A percentile compares a stretch with the other conserved stretches of the same genome.
phyloP scores from a whole-genome alignment of 2,797 vertebrate species.

The Pitangus sulphuratus region DNA sequence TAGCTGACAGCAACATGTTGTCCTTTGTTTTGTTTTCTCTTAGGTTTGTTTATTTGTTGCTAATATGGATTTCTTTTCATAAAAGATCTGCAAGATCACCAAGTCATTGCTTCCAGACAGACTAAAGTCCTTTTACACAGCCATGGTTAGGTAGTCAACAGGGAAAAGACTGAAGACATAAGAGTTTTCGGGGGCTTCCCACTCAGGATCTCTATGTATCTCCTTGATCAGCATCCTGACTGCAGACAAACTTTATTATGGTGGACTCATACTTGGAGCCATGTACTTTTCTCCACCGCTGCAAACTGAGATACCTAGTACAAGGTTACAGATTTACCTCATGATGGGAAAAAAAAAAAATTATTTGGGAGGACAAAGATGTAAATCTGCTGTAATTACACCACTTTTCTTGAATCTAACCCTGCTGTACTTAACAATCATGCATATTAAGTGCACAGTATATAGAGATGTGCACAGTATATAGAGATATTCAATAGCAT shows the following conservation, averaged over 20 bases:
- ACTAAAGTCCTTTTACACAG: not conserved
- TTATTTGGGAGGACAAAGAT: not conserved
- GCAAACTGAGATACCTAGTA: not conserved
- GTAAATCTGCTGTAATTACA: not conserved
- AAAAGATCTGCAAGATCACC: not conserved
- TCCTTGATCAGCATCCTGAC: not conserved
- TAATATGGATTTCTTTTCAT: not conserved
- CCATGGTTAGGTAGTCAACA: not conserved
- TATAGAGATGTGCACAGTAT: fast-evolving
- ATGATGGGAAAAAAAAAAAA: not conserved
- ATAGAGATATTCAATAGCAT: not conserved
- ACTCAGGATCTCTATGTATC: not conserved
- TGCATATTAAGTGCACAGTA: fast-evolving
- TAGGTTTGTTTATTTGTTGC: not conserved
- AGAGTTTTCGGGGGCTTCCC: not conserved
- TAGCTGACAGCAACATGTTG: not conserved
- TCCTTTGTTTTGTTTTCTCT: not conserved
- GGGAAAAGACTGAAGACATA: not conserved
- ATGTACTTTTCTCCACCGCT: fast-evolving
- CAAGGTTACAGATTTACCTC: not conserved
- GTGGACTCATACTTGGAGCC: not conserved
- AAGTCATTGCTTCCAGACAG: not conserved
- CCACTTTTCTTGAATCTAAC: not conserved
- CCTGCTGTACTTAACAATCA: not conserved
- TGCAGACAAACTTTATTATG: not conserved